Evolutionary conservation across 1,140 invertebrate genomes (phyloP), one percentile per base, ranked within the genome.

Genomic region (Bombus cullumanus): DNA sequence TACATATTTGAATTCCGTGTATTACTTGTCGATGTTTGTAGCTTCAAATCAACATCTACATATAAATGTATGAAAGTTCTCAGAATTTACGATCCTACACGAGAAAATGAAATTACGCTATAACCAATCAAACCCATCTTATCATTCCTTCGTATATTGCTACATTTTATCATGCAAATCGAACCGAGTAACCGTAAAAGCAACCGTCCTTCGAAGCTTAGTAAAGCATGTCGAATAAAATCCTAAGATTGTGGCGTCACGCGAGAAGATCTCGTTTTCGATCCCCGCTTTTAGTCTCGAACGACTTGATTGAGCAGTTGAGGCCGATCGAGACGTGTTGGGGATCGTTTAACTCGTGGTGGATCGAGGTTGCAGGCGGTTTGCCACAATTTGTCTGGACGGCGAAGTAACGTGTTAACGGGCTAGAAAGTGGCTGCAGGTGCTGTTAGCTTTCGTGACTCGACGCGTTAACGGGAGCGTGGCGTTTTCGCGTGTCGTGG

Each of bases 341-440:
- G 12, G 41, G 66, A 72, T 22, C 34, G 28, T n/a, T 41, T 6
- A 34, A 13, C n/a, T 28, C 15, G 69, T 47, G 39, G 13, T 43
- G 34, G 41, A 22, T 53, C 28, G 62, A 41, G 57, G 22, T 64
- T 22, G 25, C 22, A 43, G 25, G 22, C 9, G 37, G 1, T 43
- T 43, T 22, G 64, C n/a, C 2, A 66, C 66, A 71, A 72, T 80
- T 62, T 47, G 53, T 62, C 37, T 72, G 53, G 31, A 1, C 9
- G 18, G 15, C 39, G 31, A 43, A 34, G 43, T 80, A 43, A 72
- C 53, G 76, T 62, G 83, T 79, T 72, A 85, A 85, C 68, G 53
- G 76, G 39, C 59, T 85, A 68, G 84, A 85, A 81, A 81, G 77
- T 68, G 84, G 37, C 78, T 79, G 84, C 84, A 85, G 84, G 78